A percentile compares a stretch with the other conserved stretches of the same genome.
Evolutionary conservation across 2,888 invertebrate genomes (phyloP).

Genomic region (Callimorpha dominula): DNA sequence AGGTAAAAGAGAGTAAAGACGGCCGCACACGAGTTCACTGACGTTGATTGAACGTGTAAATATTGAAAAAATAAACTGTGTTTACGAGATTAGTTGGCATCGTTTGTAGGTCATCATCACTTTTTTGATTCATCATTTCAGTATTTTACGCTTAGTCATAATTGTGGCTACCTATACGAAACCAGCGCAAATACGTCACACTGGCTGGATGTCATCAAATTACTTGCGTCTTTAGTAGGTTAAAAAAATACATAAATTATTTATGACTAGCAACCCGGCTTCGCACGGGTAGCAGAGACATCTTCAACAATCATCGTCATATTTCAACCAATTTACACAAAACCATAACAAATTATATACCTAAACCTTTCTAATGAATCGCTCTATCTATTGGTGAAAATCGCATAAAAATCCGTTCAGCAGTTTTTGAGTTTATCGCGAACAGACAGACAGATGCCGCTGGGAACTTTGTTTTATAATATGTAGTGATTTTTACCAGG

Average conservation of each 20-base stretch:
- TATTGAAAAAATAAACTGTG: slow-evolving; percentile 45
- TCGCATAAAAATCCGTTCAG: too few relatives aligned
- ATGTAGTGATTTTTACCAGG: too few relatives aligned
- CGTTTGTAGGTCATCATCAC: slow-evolving; percentile 41
- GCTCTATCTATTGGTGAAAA: too few relatives aligned
- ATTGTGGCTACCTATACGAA: background rate
- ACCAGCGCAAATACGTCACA: background rate
- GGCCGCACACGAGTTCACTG: slow-evolving; percentile 55
- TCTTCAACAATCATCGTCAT: too few relatives aligned
- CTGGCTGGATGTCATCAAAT: background rate
- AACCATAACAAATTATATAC: too few relatives aligned
- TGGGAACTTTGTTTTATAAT: too few relatives aligned
- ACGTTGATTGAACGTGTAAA: slow-evolving; percentile 53
- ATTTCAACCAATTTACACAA: too few relatives aligned
- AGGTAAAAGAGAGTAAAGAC: slow-evolving; percentile 72
- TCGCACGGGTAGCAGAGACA: too few relatives aligned
- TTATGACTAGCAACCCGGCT: too few relatives aligned
- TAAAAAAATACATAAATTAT: background rate
- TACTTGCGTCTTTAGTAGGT: background rate
- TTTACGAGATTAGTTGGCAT: slow-evolving; percentile 18
- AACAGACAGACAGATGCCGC: too few relatives aligned
- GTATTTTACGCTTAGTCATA: background rate
- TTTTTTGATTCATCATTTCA: slow-evolving; percentile 13
- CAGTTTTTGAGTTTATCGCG: too few relatives aligned
- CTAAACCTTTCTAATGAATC: too few relatives aligned